Base-by-base conservation (phyloP, 2,888 invertebrate species). In the Cactoblastis cactorum region DNA sequence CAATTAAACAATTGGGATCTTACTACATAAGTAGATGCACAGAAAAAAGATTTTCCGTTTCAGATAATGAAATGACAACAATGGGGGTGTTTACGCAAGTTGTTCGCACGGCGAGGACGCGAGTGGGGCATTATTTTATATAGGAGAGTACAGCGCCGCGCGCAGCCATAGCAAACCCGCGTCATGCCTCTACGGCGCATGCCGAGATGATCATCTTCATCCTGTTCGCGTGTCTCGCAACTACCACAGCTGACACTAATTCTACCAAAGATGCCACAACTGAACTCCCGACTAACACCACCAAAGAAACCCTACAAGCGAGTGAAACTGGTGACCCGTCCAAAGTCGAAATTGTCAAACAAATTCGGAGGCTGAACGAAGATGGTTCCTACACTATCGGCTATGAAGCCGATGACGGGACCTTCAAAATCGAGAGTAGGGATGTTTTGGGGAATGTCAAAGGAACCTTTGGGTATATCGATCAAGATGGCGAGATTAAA, bases 371-470 rank as follows among this genome's bases (percentile, higher is more conserved):
- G 70, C 90, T 95, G 1, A 96, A 96, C 73, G 94, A 94, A 48
- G 96, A 96, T 71, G 96, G 96, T 22, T 95, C 95, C 0, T 96
- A 96, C 69, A 95, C 95, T 0, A 95, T 95, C 56, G 96, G 96
- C 0, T 96, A 95, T 69, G 96, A 96, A 83, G 95, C 95, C 1
- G 95, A 94, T 45, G 96, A 96, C 75, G 96, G 96, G 2, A 94
- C 95, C 0, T 96, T 95, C 77, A 95, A 96, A 87, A 95, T 95
- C 52, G 95, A 95, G 82, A 95, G 94, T 67, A 89, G 95, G 56
- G 95, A 95, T 77, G 94, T 94, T 45, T 84, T 93, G 55, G 95
- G 95, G 6, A 94, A 95, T 74, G 94, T 95, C 57, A 95, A 95
- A 77, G 95, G 95, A 35, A 95, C 95, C 48, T 96, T 95, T 69